A percentile compares a stretch with the other conserved stretches of the same genome.
phyloP scores from a whole-genome alignment of 1,140 invertebrate species.

The Drosophila mojavensis region DNA sequence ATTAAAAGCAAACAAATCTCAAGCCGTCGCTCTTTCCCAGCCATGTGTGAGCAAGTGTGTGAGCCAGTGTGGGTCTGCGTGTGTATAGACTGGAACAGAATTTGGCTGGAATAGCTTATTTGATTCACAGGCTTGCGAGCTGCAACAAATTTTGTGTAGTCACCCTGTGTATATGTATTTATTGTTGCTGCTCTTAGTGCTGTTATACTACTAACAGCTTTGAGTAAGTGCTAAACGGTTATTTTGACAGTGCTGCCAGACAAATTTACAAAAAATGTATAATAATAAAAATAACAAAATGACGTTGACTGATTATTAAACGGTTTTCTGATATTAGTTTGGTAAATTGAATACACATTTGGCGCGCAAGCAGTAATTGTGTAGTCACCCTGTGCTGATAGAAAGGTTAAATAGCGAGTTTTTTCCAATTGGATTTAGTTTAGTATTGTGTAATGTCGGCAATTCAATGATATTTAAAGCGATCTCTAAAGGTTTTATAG shows the following conservation, averaged over 20 bases:
- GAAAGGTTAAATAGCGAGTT: neutral
- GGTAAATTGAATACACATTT: neutral
- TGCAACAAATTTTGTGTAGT: conserved; percentile 57
- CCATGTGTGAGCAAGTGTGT: conserved; percentile 13
- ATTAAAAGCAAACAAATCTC: conserved; percentile 75
- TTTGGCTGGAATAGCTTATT: conserved; percentile 34
- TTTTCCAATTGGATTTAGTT: neutral
- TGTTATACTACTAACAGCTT: conserved; percentile 66
- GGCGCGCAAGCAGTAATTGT: no score
- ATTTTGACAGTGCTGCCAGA: neutral
- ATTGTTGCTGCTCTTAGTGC: conserved; percentile 25
- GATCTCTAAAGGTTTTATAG: neutral
- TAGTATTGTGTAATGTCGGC: no score
- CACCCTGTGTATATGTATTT: conserved; percentile 41
- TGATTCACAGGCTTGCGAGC: conserved; percentile 10
- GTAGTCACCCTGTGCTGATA: no score
- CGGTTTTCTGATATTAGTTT: neutral
- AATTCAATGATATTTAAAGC: no score
- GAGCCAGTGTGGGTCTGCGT: conserved; percentile 1
- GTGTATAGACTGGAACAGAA: conserved; percentile 33
- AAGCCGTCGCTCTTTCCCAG: conserved; percentile 18
- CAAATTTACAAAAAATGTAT: neutral
- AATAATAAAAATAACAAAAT: no score
- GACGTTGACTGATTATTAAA: neutral
- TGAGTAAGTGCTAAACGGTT: conserved; percentile 53